Conservation (phyloP, 2,888 invertebrate genomes). For the Ormyrus nitidulus region DNA sequence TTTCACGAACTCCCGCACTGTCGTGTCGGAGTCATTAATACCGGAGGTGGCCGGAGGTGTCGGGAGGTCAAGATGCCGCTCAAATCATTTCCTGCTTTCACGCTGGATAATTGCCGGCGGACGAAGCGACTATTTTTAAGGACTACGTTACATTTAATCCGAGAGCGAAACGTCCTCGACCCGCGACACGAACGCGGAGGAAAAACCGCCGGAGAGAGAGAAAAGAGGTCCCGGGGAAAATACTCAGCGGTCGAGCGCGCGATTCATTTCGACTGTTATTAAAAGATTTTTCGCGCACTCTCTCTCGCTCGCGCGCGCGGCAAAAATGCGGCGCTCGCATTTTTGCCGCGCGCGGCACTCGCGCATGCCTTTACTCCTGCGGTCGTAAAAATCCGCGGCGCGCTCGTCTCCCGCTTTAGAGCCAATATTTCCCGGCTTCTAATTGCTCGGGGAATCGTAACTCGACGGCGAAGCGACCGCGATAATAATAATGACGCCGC, state of each 20-base stretch:
- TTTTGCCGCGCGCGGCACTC: too few species aligned
- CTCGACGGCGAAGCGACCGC: conserved; percentile 12
- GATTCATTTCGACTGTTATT: too few species aligned
- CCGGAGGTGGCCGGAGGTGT: not conserved
- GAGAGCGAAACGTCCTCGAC: too few species aligned
- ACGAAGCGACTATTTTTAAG: not conserved
- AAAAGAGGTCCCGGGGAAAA: too few species aligned
- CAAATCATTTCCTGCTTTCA: too few species aligned
- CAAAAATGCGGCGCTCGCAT: too few species aligned
- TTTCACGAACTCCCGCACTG: conserved; percentile 1
- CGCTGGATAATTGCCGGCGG: not conserved
- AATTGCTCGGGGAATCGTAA: conserved; percentile 43
- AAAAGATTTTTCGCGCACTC: too few species aligned
- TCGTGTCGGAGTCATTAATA: conserved; percentile 9
- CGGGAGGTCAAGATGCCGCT: too few species aligned
- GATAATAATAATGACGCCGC: conserved; percentile 29
- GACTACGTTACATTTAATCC: not conserved
- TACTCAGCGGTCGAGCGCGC: too few species aligned
- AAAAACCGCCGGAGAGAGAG: not conserved
- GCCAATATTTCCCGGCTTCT: conserved; percentile 44
- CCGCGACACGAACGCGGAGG: too few species aligned
- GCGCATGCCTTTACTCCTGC: not conserved
- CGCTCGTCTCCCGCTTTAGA: conserved; percentile 29
- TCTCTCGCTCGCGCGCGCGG: too few species aligned
- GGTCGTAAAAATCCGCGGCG: conserved; percentile 35